Base-by-base conservation (phyloP, 2,113 vertebrate species). In the Menidia beryllina region DNA sequence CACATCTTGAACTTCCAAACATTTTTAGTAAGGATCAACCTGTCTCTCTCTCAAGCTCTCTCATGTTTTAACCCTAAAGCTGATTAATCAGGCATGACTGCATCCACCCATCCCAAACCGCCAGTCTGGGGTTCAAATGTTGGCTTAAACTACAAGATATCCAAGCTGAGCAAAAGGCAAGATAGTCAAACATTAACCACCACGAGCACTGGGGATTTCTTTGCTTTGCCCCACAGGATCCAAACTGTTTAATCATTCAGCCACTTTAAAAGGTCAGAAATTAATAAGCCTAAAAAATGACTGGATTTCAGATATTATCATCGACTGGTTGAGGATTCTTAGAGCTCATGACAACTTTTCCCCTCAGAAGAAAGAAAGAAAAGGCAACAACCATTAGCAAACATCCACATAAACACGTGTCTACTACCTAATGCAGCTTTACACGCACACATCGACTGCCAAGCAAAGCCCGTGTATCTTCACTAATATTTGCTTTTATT, bases 161-260 rank as follows among this genome's bases (percentile, higher is more conserved):
- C 12, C 23, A 0, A 1, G 43, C 21, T 15, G 43, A 62, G 52
- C 60, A 21, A 72, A 68, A 75, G 15, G 51, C 36, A n/a, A 19
- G 9, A 17, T 47, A 21, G 72, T 78, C 50, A 82, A 84, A 83
- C 54, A 72, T 83, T 81, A 55, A 72, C 58, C 3, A 69, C 26
- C 41, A 48, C 39, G 34, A 43, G 41, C 23, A 53, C 38, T n/a
- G n/a, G n/a, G n/a, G 13, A 6, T 34, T 34, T 34, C 30, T 34
- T 34, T 34, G 30, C 30, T 34, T 34, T 34, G 5, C 30, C 30
- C 30, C 30, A 34, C 30, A 34, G 7, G 10, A 34, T 10, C 30
- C 7, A 34, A 34, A 34, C 30, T 8, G 30, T 34, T 34, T 34
- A 34, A 34, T 34, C 30, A 6, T 34, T 34, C 30, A 34, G 30